Evolutionary conservation across 2,797 vertebrate genomes (phyloP).

Genomic region (Varecia variegata): DNA sequence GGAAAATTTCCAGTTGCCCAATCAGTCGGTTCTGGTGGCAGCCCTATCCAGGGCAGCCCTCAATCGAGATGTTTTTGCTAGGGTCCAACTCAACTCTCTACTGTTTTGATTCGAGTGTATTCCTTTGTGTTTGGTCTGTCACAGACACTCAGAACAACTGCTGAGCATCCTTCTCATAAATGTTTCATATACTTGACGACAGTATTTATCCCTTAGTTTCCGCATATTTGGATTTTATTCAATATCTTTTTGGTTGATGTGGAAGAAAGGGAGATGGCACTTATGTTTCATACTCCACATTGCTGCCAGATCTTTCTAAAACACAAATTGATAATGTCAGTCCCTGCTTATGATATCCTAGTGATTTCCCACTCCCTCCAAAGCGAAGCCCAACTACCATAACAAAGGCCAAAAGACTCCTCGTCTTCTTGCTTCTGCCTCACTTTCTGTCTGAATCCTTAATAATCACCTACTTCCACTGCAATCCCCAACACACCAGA

Average conservation of each 20-base stretch:
- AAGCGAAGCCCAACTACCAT: not conserved
- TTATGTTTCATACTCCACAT: conserved; percentile 68
- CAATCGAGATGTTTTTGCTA: conserved; percentile 40
- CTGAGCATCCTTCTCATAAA: conserved; percentile 74
- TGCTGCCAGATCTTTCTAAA: conserved; percentile 72
- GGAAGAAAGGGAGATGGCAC: conserved; percentile 70
- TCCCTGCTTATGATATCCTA: conserved; percentile 56
- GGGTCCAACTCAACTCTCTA: conserved; percentile 40
- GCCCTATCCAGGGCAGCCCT: not conserved
- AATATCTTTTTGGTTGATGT: conserved; percentile 72
- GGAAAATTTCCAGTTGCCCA: not conserved
- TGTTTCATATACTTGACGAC: conserved; percentile 79
- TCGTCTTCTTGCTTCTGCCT: not conserved
- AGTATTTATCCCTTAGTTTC: conserved; percentile 77
- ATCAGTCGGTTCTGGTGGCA: not conserved
- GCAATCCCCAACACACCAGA: not conserved
- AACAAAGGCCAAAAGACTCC: not conserved
- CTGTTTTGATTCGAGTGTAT: conserved; percentile 30
- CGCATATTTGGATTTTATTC: conserved; percentile 77
- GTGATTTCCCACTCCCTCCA: conserved; percentile 51
- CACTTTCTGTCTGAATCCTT: not conserved
- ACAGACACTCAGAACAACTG: conserved; percentile 74
- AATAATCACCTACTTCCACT: not conserved
- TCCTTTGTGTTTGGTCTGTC: conserved; percentile 75
- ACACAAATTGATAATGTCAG: conserved; percentile 78